These are phyloP conservation scores for Holcopasites calliopsidis DNA, from an alignment of 1,140 invertebrate genomes.

Conservation along the genomic window DNA sequence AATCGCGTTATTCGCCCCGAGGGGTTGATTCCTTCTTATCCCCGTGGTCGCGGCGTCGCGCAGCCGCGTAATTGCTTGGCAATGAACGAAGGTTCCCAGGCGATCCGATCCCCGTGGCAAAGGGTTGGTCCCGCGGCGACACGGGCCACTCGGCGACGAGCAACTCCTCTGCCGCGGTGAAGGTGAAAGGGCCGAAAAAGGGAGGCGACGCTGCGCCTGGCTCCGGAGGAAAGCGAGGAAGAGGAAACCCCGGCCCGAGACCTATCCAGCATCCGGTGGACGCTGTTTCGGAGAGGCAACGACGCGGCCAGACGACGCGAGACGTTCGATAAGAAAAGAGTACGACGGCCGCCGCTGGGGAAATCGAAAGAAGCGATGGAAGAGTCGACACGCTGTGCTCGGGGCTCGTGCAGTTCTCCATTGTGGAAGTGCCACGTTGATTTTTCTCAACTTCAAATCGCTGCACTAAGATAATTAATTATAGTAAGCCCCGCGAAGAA, in stretches of 20 bases:
- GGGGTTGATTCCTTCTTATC: constrained; percentile 19
- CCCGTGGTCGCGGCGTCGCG: background rate
- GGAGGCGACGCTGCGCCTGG: constrained; percentile 30
- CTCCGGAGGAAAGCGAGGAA: background rate
- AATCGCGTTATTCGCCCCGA: constrained; percentile 24
- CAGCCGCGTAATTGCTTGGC: constrained; percentile 27
- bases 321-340: background rate
- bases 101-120: background rate
- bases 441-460: too few relatives aligned
- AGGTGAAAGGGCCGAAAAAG: constrained; percentile 5
- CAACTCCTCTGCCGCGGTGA: background rate
- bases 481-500: too few relatives aligned
- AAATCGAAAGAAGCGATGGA: constrained; percentile 10
- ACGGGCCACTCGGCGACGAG: constrained; percentile 29
- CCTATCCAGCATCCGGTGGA: constrained; percentile 9
- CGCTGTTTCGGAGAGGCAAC: constrained; percentile 19
- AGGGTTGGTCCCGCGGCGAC: background rate
- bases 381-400: background rate
- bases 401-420: too few relatives aligned
- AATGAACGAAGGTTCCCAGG: constrained; percentile 22
- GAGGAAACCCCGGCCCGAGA: constrained; percentile 25
- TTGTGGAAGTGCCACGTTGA: too few relatives aligned
- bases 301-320: background rate
- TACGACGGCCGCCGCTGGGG: background rate
- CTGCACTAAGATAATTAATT: too few relatives aligned